Evolutionary conservation across 2,113 vertebrate species (phyloP).

Genomic region (Menura novaehollandiae): DNA sequence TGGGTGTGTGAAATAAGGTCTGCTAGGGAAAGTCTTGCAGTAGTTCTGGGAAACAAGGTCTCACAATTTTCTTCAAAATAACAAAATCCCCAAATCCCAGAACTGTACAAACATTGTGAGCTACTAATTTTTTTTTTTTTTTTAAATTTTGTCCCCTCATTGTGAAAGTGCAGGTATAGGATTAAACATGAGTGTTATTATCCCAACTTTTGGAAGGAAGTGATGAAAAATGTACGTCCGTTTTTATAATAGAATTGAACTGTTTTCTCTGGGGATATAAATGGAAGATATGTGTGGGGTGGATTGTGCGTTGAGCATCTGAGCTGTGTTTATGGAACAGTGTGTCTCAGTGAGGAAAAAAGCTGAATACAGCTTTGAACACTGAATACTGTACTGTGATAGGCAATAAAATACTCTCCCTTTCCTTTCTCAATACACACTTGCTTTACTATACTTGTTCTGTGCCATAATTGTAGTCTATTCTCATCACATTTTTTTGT

Average conservation of each 20-base stretch:
- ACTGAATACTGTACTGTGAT: not conserved
- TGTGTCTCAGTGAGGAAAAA: not conserved
- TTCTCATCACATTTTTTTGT: not conserved
- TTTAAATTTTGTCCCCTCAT: not conserved
- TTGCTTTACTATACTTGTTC: not conserved
- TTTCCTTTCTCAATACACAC: not conserved
- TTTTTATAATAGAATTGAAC: not conserved
- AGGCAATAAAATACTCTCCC: not conserved
- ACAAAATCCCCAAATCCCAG: not conserved
- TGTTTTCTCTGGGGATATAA: slow-evolving; percentile 9
- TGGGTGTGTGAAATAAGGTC: slow-evolving; percentile 30
- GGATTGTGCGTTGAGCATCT: not conserved
- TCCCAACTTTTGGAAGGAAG: not conserved
- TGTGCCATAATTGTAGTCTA: not conserved
- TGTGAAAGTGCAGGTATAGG: not conserved
- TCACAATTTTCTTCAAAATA: slow-evolving; percentile 3
- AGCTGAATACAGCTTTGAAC: not conserved
- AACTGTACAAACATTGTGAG: not conserved
- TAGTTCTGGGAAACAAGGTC: not conserved
- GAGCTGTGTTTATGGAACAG: not conserved
- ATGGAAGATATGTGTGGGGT: not conserved
- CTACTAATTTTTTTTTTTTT: not conserved
- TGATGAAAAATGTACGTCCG: not conserved
- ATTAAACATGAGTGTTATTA: not conserved
- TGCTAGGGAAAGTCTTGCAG: not conserved